Percentiles rank a stretch among this genome's conserved stretches.
Conservation (phyloP, 2,797 vertebrate species). For the Notamacropus eugenii region DNA sequence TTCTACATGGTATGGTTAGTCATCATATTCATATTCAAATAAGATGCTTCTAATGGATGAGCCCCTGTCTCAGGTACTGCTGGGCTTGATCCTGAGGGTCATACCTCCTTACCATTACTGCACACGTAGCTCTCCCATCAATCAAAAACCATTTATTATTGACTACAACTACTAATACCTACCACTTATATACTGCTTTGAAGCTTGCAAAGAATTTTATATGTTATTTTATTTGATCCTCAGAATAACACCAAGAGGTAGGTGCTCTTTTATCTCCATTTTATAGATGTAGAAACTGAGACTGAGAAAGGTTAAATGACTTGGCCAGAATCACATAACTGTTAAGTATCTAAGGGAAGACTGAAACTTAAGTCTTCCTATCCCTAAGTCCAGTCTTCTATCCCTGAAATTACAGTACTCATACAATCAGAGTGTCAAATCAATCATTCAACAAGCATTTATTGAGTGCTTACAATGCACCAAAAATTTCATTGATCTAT, state of each 20-base stretch:
- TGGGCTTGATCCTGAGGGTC: not conserved
- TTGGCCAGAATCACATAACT: not conserved
- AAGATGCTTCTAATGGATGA: not conserved
- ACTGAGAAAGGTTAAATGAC: not conserved
- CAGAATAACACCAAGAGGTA: not conserved
- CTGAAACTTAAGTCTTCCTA: not conserved
- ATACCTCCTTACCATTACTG: not conserved
- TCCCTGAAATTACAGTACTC: not conserved
- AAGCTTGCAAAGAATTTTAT: not conserved
- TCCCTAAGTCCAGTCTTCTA: not conserved
- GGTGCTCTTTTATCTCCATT: not conserved
- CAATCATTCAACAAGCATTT: not conserved
- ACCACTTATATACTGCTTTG: not conserved
- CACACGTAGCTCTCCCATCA: not conserved
- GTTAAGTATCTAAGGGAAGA: not conserved
- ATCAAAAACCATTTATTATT: not conserved
- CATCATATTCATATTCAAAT: not conserved
- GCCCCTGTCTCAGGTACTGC: not conserved
- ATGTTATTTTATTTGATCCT: not conserved
- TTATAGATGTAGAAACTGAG: not conserved
- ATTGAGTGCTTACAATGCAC: not conserved
- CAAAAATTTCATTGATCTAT: not conserved
- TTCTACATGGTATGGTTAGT: not conserved
- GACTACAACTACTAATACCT: not conserved
- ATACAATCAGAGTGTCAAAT: too few species aligned